Conservation (phyloP, 2,113 vertebrate genomes). For the Peucedramus taeniatus region DNA sequence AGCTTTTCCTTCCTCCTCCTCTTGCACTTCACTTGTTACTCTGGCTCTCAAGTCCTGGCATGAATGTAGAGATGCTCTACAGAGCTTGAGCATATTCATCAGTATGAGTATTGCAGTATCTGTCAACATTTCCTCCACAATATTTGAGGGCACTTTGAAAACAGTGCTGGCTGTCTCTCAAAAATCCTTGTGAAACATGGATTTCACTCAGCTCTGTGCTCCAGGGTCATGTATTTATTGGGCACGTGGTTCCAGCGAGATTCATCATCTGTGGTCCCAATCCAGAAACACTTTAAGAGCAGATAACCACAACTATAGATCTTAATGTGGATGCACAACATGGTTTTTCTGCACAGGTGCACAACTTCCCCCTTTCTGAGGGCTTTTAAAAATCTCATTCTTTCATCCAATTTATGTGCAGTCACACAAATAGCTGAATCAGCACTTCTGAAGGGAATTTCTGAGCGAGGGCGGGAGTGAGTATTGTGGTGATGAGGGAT, state of each 20-base stretch:
- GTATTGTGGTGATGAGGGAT: background rate
- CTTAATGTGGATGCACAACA: background rate
- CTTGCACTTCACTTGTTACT: background rate
- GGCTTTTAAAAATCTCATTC: background rate
- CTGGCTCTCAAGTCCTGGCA: background rate
- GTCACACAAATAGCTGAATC: background rate
- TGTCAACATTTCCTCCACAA: background rate
- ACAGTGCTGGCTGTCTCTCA: background rate
- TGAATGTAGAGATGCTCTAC: background rate
- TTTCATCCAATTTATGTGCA: background rate
- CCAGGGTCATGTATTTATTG: background rate
- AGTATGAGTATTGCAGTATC: background rate
- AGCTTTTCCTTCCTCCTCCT: background rate
- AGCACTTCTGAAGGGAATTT: background rate
- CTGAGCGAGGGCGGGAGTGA: background rate
- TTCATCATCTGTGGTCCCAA: background rate
- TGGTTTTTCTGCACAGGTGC: background rate
- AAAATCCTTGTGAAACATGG: background rate
- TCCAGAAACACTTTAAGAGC: background rate
- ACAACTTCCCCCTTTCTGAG: background rate
- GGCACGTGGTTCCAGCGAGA: fast-evolving
- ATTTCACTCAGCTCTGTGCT: background rate
- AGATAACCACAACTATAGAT: background rate
- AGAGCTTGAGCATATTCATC: background rate
- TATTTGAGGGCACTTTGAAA: background rate